Evolutionary conservation across 2,113 vertebrate species (phyloP).

Genomic region (Taxidea taxus): DNA sequence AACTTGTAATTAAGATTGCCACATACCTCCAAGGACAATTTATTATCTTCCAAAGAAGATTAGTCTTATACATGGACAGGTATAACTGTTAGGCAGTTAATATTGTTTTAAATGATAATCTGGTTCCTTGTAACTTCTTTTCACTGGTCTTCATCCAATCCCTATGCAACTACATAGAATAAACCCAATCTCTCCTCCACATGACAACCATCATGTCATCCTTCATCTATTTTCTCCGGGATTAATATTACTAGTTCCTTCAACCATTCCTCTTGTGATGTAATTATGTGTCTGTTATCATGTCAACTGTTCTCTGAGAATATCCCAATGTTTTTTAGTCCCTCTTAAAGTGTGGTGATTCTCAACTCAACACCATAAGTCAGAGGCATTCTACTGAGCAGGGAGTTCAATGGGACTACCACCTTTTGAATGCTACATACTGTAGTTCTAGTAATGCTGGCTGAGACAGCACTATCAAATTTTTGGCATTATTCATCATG

Average conservation of each 20-base stretch:
- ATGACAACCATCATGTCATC: background rate
- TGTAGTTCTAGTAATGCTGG: background rate
- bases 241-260: slow-evolving; percentile 10
- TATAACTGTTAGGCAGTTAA: background rate
- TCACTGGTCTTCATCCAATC: background rate
- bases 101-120: background rate
- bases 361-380: background rate
- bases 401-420: background rate
- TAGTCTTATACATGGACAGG: background rate
- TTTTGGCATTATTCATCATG: background rate
- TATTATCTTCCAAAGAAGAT: background rate
- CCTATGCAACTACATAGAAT: background rate
- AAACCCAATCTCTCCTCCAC: background rate
- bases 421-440: background rate
- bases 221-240: background rate
- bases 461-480: background rate
- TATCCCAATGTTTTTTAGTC: background rate
- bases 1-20: background rate
- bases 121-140: background rate
- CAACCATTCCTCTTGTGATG: background rate
- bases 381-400: background rate
- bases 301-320: background rate
- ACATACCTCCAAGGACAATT: background rate
- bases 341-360: slow-evolving; percentile 11
- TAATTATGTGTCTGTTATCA: background rate